Base-by-base conservation (phyloP, 2,797 vertebrate genomes). In the Botia almorhae region DNA sequence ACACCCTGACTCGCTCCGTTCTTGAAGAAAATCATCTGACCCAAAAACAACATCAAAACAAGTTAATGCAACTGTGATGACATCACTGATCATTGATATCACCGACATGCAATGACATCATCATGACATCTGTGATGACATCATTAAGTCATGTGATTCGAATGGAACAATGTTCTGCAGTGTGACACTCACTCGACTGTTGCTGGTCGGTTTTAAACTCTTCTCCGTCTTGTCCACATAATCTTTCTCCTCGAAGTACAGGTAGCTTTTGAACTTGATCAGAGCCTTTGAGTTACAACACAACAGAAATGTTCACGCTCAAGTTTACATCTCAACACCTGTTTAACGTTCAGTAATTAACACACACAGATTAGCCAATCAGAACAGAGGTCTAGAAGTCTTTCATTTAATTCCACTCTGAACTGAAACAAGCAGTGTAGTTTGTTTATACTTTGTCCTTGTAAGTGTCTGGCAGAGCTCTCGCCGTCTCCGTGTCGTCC, bases 211-310 rank as follows among this genome's bases (percentile, higher is more conserved):
- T 87, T 97, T 98, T 3, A 99, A 91, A 87, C 95, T 96, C 85
- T 98, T 99, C 93, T 99, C 97, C 0, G 97, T 97, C 91, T 99
- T 99, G 91, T 99, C 97, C 89, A 98, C 95, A 14, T 98, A 98
- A 88, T 98, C 97, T 89, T 99, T 99, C 86, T 99, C 97, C 90
- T 99, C 97, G 82, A 99, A 99, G 92, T 99, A 99, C 87, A 99
- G 88, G 89, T 99, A 99, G 91, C 97, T 99, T 93, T 98, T 99
- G 91, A 98, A 99, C 88, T 99, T 99, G 87, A 99, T 99, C 64
- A 99, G 91, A 50, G 98, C 98, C 97, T 99, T 50, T 13, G 26
- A 78, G 39, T 2, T 17, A 43, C 33, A 55, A 39, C 36, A n/a
- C 60, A n/a, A 56, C 10, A 61, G 29, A n/a, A 39, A 26, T 13